phyloP scores from a whole-genome alignment of 2,113 vertebrate species.

The Toxostoma redivivum region DNA sequence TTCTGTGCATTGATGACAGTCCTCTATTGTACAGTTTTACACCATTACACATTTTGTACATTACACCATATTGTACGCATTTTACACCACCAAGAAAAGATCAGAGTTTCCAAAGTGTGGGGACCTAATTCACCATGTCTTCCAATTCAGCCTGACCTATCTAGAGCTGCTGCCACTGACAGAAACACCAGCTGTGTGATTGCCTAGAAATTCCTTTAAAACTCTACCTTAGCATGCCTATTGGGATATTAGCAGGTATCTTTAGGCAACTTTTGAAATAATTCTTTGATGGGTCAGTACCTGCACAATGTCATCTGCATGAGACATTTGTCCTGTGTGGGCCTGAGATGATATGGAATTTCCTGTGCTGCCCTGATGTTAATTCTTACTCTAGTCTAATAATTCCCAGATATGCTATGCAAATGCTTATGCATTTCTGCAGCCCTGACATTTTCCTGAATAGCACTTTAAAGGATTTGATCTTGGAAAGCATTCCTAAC shows the following conservation, averaged over 20 bases:
- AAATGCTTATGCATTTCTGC: not conserved
- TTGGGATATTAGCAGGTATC: not conserved
- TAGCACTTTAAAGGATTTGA: not conserved
- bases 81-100: not conserved
- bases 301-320: not conserved
- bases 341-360: not conserved
- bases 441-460: not conserved
- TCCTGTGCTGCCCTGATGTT: not conserved
- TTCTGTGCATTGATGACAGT: not conserved
- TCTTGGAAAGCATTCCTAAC: not conserved
- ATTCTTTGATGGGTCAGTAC: not conserved
- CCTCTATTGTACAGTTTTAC: fast-evolving
- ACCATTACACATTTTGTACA: no score
- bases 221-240: not conserved
- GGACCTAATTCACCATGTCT: not conserved
- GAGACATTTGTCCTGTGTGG: not conserved
- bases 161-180: not conserved
- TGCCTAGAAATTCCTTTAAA: not conserved
- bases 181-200: not conserved
- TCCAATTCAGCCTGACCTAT: not conserved
- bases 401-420: not conserved
- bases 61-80: no score
- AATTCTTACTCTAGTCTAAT: not conserved
- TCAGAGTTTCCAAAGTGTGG: not conserved
- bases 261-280: not conserved